Evolutionary conservation across 2,113 vertebrate genomes (phyloP).

Genomic region (Sapayoa aenigma): DNA sequence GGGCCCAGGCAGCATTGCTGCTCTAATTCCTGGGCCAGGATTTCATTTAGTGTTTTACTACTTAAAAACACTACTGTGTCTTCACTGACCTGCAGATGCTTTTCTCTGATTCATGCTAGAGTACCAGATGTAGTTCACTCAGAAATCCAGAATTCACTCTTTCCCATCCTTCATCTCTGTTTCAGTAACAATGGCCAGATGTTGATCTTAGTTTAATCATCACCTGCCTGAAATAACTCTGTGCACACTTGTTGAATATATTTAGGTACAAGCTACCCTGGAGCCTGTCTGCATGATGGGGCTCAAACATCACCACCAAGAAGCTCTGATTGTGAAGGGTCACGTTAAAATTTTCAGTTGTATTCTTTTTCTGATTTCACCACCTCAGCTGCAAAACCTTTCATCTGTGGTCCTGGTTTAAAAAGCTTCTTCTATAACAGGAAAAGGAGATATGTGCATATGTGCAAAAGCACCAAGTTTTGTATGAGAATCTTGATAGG

Average conservation of each 20-base stretch:
- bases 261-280: neutral
- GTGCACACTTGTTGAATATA: neutral
- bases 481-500: neutral
- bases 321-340: neutral
- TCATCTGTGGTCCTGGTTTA: rapidly evolving
- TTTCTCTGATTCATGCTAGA: neutral
- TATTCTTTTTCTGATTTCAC: neutral
- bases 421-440: neutral
- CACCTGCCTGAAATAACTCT: neutral
- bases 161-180: neutral
- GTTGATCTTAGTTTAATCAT: neutral
- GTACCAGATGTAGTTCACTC: neutral
- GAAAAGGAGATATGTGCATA: neutral
- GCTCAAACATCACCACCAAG: rapidly evolving
- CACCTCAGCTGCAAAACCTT: neutral
- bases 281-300: neutral
- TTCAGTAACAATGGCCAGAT: neutral
- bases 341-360: neutral
- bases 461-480: neutral
- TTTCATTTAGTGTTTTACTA: neutral
- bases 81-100: neutral
- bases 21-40: slow-evolving; percentile 7
- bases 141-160: neutral
- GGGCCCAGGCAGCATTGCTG: neutral
- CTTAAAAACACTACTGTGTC: neutral